These are phyloP conservation scores for Phaethornis superciliosus DNA, from an alignment of 2,113 vertebrate species.

Conservation along the genomic window DNA sequence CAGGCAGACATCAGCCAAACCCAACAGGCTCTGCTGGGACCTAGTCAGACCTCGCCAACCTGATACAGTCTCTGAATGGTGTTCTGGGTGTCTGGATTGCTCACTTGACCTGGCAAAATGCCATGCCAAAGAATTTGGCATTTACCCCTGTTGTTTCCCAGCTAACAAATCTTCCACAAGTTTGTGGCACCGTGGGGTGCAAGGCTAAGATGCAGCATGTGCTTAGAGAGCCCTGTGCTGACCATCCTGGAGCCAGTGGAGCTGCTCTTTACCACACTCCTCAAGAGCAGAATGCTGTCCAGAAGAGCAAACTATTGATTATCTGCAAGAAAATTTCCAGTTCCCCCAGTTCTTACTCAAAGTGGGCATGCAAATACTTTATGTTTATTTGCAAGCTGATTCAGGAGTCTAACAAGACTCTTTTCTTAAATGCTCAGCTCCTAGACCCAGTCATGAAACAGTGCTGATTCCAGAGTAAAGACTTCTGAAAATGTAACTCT, in stretches of 20 bases:
- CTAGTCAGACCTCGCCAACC: neutral
- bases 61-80: neutral
- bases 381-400: neutral
- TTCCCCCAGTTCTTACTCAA: neutral
- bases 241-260: neutral
- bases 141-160: neutral
- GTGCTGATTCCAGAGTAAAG: neutral
- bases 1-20: neutral
- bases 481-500: neutral
- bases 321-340: neutral
- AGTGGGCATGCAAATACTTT: neutral
- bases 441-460: neutral
- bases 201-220: neutral
- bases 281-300: neutral
- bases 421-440: neutral
- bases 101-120: neutral
- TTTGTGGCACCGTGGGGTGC: accelerated
- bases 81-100: neutral
- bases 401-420: neutral
- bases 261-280: neutral
- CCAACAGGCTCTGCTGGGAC: neutral
- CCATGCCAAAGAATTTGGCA: neutral
- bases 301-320: neutral
- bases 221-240: neutral
- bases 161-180: neutral